Conservation (phyloP, 2,888 invertebrate genomes). For the Lepidochitona cinerea region DNA sequence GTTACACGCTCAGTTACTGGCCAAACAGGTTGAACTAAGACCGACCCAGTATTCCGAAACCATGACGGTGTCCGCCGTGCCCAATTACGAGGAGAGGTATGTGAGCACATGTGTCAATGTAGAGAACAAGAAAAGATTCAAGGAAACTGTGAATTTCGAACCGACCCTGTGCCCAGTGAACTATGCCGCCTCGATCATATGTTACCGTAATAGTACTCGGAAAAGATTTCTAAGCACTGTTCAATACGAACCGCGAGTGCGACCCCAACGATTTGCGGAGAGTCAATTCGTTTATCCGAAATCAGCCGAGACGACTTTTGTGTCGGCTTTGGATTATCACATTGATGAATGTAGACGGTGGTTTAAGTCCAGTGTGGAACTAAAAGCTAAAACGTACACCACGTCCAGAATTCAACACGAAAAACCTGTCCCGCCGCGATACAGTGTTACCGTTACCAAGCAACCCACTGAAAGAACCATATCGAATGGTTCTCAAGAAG, state of each 20-base stretch:
- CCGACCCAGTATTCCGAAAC: constrained; percentile 35
- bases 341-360: constrained; percentile 57
- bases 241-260: constrained; percentile 52
- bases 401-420: constrained; percentile 33
- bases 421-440: background rate
- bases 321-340: constrained; percentile 52
- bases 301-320: constrained; percentile 42
- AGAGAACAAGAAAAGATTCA: constrained; percentile 47
- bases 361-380: constrained; percentile 60
- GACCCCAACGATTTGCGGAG: constrained; percentile 51
- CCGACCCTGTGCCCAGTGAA: constrained; percentile 50
- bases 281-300: constrained; percentile 53
- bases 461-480: no score
- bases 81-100: constrained; percentile 45
- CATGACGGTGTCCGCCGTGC: constrained; percentile 46
- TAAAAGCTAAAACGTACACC: constrained; percentile 57
- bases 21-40: background rate
- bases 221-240: constrained; percentile 53
- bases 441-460: background rate
- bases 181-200: constrained; percentile 47
- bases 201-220: constrained; percentile 47
- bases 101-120: constrained; percentile 46
- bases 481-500: no score
- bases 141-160: constrained; percentile 46
- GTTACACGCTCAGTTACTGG: background rate